Evolutionary conservation across 2,113 vertebrate species (phyloP), one percentile per base, ranked within the genome.

Genomic region (Lipotes vexillifer): DNA sequence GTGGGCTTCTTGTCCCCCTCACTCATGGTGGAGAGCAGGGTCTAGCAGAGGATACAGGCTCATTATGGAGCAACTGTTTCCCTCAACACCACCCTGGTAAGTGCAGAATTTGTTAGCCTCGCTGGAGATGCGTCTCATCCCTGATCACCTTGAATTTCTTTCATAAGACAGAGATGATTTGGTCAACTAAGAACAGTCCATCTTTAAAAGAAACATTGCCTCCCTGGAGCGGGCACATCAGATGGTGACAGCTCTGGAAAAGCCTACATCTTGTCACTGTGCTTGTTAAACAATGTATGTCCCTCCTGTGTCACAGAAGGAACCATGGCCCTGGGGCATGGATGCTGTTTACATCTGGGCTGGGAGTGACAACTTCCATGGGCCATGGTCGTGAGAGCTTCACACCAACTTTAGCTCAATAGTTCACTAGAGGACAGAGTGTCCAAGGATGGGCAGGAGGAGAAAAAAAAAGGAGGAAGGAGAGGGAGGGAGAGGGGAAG

Each of bases 11-110:
- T 2, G 9, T 7, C 46, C 3, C 3, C 52, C 36, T 12, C 0
- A 1, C 66, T 8, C 8, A 0, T 2, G 3, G 36, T 21, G 21
- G 23, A 69, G 66, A 36, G n/a, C 14, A 18, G 74, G 9, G 31
- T 46, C 68, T 8, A 29, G 21, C 10, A 0, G 78, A 52, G 27
- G 41, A n/a, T 0, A 8, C 0, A 0, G 12, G n/a, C 29, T 68
- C 23, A 1, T 46, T 1, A 29, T 55, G 0, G 23, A 25, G n/a
- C 41, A 8, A 3, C 6, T 0, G 2, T 6, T 10, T 5, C 72
- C 20, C 31, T 11, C 33, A 2, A 0, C 0, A 10, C 12, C 0
- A 0, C 66, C n/a, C 78, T 38, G 55, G 55, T 72, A n/a, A 18
- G 14, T 10, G 38, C 15, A 14, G 69, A 4, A 2, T 36, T 41